Percentiles rank a stretch among this genome's conserved stretches.
phyloP scores from a whole-genome alignment of 1,140 invertebrate species.

The Tetramorium parvispinum region DNA sequence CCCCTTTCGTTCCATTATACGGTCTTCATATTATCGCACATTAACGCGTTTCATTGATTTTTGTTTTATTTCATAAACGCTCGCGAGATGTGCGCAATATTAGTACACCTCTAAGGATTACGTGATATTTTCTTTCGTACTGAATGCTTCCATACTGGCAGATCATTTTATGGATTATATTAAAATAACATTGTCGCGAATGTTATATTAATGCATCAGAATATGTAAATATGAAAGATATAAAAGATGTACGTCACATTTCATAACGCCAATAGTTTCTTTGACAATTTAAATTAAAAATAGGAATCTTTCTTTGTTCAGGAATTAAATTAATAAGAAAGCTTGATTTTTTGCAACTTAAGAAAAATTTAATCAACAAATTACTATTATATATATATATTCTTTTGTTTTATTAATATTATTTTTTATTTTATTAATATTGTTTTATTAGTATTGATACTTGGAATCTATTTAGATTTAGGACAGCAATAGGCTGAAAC shows the following conservation, averaged over 20 bases:
- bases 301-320: background rate
- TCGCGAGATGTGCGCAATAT: background rate
- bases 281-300: background rate
- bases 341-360: background rate
- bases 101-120: background rate
- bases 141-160: background rate
- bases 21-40: slow-evolving; percentile 65
- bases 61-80: slow-evolving; percentile 44
- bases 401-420: background rate
- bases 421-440: background rate
- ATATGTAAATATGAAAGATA: background rate
- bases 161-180: background rate
- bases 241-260: background rate
- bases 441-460: background rate
- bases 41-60: slow-evolving; percentile 50
- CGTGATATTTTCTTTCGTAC: background rate
- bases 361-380: background rate
- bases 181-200: background rate
- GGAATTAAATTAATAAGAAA: background rate
- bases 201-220: background rate
- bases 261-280: background rate
- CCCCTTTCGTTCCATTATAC: slow-evolving; percentile 64
- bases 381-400: background rate
- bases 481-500: background rate
- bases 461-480: background rate